A percentile compares a stretch with the other conserved stretches of the same genome.
phyloP scores from a whole-genome alignment of 2,113 vertebrate genomes.

The Electrona antarctica region DNA sequence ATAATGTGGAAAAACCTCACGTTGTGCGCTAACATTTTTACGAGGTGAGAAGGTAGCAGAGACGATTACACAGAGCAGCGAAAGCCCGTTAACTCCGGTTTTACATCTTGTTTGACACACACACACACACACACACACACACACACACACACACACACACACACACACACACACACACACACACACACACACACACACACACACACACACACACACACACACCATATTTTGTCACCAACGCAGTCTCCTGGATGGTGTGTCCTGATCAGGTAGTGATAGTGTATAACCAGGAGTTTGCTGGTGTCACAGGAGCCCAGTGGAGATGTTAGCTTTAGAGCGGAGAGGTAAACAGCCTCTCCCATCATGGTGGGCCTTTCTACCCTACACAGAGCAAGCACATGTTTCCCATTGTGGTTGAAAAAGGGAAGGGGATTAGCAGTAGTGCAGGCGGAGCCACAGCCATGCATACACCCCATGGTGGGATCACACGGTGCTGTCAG shows the following conservation, averaged over 20 bases:
- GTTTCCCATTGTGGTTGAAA: slow-evolving; percentile 80
- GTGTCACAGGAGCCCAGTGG: slow-evolving; percentile 57
- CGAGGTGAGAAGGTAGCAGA: slow-evolving; percentile 31
- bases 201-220: background rate
- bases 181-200: too few species aligned
- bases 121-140: background rate
- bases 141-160: background rate
- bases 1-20: slow-evolving; percentile 14
- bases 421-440: slow-evolving; percentile 72
- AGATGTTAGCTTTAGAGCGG: slow-evolving; percentile 66
- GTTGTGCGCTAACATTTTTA: slow-evolving; percentile 32
- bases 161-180: background rate
- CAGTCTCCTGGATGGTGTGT: too few species aligned
- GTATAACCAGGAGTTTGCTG: slow-evolving; percentile 32
- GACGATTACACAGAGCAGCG: slow-evolving; percentile 4
- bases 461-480: slow-evolving; percentile 68
- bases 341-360: slow-evolving; percentile 74
- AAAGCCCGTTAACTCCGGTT: background rate
- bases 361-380: slow-evolving; percentile 74
- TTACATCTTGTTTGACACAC: slow-evolving; percentile 4
- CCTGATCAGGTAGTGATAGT: slow-evolving; percentile 10
- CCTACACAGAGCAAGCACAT: slow-evolving; percentile 74
- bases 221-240: too few species aligned
- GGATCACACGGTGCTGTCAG: slow-evolving; percentile 69
- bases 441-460: slow-evolving; percentile 62